Conservation (phyloP, 2,888 invertebrate genomes). For the Byasa hedistus region DNA sequence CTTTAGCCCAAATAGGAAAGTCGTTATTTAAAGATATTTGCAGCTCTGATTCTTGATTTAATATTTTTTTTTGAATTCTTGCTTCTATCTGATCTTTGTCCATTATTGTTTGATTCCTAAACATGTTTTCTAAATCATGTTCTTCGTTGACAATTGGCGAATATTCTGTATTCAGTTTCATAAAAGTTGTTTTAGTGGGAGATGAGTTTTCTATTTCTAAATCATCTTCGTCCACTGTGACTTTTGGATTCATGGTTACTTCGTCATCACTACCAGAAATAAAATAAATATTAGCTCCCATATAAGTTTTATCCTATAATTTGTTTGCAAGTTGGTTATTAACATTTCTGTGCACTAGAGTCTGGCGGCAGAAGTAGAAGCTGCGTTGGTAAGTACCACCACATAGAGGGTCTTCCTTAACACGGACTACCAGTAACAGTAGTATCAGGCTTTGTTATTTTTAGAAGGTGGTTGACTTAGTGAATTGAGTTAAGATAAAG, state of each 20-base stretch:
- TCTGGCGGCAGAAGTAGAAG: too few species aligned
- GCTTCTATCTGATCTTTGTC: slow-evolving; percentile 39
- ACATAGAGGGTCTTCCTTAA: too few species aligned
- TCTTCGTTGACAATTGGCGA: slow-evolving; percentile 34
- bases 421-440: too few species aligned
- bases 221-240: slow-evolving; percentile 92
- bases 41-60: slow-evolving; percentile 35
- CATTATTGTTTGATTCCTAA: slow-evolving; percentile 36
- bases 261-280: slow-evolving; percentile 81
- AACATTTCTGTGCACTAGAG: too few species aligned
- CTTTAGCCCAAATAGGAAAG: slow-evolving; percentile 81
- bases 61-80: slow-evolving; percentile 26
- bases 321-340: background rate
- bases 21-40: slow-evolving; percentile 54
- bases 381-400: too few species aligned
- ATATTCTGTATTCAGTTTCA: slow-evolving; percentile 34
- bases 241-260: slow-evolving; percentile 85
- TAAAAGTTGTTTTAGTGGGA: slow-evolving; percentile 34
- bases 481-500: too few species aligned
- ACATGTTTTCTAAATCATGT: slow-evolving; percentile 33
- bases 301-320: background rate
- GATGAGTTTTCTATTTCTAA: slow-evolving; percentile 70
- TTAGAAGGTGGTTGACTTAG: too few species aligned
- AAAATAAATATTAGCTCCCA: background rate
- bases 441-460: too few species aligned